Evolutionary conservation across 2,888 invertebrate genomes (phyloP), one percentile per base, ranked within the genome.

Genomic region (Tromatobia lineatoria): DNA sequence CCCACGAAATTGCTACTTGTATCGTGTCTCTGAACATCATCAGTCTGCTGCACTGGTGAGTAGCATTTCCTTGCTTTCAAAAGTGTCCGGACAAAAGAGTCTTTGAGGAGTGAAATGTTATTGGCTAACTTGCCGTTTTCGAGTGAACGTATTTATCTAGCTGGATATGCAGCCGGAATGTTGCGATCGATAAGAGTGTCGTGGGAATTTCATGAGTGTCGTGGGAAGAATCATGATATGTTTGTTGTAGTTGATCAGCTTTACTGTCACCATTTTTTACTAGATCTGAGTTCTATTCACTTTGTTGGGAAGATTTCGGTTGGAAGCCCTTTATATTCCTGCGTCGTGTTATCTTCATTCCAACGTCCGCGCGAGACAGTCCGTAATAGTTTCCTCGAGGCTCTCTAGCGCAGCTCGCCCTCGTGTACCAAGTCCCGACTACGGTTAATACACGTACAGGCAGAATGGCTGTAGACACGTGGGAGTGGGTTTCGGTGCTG

Each of bases 371-470:
- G 82, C 70, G 82, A 74, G 70, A 82, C 57, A 66, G 57, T 86
- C 86, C 85, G 76, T 88, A 90, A 91, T 90, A 89, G 89, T 89
- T 90, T 90, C 90, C 90, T 89, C 82, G 71, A 82, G 87, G 88
- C 87, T 88, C 18, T 80, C 88, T 76, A 86, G 86, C 87, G 74
- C 82, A 50, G 34, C 67, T 80, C 67, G 67, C 61, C 61, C 67
- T 73, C 66, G 66, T 59, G 67, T 67, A 73, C 29, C 18, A 34
- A 67, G 23, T 20, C 64, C 52, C 47, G 52, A 52, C 80, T 74
- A 34, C 73, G 45, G 61, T 70, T 74, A 74, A 74, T 74, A 64
- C 70, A 70, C 78, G 23, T 38, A 69, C 59, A 73, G 64, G 38
- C 29, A 29, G 42, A 73, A 23, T 50, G 52, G 38, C 42, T 38